phyloP scores from a whole-genome alignment of 2,113 vertebrate species.

The Typhlomys cinereus region DNA sequence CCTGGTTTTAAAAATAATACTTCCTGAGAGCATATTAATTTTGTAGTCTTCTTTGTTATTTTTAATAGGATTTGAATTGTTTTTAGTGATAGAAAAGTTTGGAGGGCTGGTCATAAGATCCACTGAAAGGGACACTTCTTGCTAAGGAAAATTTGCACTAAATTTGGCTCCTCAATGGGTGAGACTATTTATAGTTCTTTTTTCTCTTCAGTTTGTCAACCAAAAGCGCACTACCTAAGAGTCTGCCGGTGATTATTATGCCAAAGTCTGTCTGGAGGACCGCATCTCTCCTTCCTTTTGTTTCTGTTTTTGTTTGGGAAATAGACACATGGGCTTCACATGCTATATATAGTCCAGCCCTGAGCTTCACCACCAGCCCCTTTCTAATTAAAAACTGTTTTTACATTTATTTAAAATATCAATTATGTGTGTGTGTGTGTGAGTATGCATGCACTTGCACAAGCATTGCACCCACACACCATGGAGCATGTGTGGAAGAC shows the following conservation, averaged over 20 bases:
- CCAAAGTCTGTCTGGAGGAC: not conserved
- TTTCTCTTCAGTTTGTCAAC: not conserved
- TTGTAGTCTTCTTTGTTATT: conserved; percentile 21
- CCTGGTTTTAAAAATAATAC: conserved; percentile 34
- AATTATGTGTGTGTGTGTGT: too few species aligned
- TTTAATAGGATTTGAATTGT: conserved; percentile 25
- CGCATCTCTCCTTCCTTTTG: not conserved
- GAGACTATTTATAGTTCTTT: not conserved
- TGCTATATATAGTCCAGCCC: not conserved
- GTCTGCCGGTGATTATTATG: not conserved
- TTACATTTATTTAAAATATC: too few species aligned
- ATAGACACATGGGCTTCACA: not conserved
- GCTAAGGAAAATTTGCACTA: conserved; percentile 13
- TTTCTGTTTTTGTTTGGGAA: too few species aligned
- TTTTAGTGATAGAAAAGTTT: not conserved
- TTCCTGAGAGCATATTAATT: not conserved
- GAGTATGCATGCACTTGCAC: too few species aligned
- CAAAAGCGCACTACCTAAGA: not conserved
- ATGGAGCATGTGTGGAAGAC: too few species aligned
- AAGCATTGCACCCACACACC: too few species aligned
- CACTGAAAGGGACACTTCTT: conserved; percentile 12
- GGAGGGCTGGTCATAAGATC: not conserved
- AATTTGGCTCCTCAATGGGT: not conserved
- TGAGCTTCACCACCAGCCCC: not conserved
- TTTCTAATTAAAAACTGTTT: too few species aligned